These are phyloP conservation scores for Xenentodon cancila DNA, from an alignment of 2,797 vertebrate genomes.

Conservation along the genomic window DNA sequence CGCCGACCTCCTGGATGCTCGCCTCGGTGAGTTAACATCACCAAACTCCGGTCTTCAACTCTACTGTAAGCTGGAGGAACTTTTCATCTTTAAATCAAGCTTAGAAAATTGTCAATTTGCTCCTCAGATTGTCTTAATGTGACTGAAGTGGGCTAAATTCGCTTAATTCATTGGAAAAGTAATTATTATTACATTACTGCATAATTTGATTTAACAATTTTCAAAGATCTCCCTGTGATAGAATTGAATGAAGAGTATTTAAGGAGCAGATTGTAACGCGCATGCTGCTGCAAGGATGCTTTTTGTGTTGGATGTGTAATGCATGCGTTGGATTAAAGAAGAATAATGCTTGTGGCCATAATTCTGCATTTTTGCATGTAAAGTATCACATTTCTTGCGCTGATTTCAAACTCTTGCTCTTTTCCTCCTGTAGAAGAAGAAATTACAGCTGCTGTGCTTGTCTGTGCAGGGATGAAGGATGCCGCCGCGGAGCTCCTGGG, in stretches of 20 bases:
- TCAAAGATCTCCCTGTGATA: slow-evolving; percentile 75
- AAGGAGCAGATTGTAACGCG: slow-evolving; percentile 71
- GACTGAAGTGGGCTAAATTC: slow-evolving; percentile 86
- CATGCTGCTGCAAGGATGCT: slow-evolving; percentile 43
- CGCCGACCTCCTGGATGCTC: slow-evolving; percentile 99
- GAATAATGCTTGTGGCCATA: slow-evolving; percentile 4
- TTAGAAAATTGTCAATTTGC: slow-evolving; percentile 94
- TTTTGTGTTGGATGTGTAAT: slow-evolving; percentile 25
- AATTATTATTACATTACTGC: slow-evolving; percentile 89
- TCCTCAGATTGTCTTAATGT: slow-evolving; percentile 91
- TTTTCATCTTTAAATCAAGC: slow-evolving; percentile 82
- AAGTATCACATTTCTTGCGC: slow-evolving; percentile 27
- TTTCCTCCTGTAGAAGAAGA: neutral
- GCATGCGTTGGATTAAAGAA: slow-evolving; percentile 18
- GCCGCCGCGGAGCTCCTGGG: slow-evolving; percentile 91
- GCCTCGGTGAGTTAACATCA: slow-evolving; percentile 94
- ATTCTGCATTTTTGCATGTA: neutral
- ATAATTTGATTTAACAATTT: slow-evolving; percentile 95
- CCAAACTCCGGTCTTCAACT: slow-evolving; percentile 87
- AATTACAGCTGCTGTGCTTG: slow-evolving; percentile 19
- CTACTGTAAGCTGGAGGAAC: slow-evolving; percentile 84
- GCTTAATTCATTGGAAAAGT: slow-evolving; percentile 92
- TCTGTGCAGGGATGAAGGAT: slow-evolving; percentile 94
- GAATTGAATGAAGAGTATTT: slow-evolving; percentile 76
- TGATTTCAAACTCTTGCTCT: slow-evolving; percentile 6